phyloP scores from a whole-genome alignment of 2,797 vertebrate genomes.

The Falco columbarius region DNA sequence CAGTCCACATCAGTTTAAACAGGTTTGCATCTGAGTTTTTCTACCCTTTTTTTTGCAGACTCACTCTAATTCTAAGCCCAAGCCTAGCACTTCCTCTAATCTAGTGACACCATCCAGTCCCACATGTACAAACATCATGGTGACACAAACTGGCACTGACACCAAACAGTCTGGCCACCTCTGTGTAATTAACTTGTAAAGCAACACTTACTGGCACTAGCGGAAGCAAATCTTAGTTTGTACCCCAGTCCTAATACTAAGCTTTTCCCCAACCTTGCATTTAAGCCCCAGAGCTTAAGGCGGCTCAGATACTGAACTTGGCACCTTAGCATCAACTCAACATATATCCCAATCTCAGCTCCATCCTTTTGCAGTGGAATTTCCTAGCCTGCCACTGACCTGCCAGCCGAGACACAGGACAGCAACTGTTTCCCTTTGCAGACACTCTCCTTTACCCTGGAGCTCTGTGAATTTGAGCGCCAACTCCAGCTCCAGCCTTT shows the following conservation, averaged over 20 bases:
- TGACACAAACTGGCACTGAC: neutral
- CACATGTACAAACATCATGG: rapidly evolving
- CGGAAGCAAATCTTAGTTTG: neutral
- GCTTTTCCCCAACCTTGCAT: neutral
- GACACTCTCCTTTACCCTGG: neutral
- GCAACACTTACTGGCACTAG: neutral
- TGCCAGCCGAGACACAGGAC: neutral
- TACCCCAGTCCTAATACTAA: neutral
- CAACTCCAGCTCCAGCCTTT: neutral
- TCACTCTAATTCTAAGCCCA: neutral
- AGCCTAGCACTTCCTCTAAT: neutral
- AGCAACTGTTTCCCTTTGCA: neutral
- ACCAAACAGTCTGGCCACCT: neutral
- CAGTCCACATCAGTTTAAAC: neutral
- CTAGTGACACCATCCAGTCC: neutral
- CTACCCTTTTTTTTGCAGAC: neutral
- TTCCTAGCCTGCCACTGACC: neutral
- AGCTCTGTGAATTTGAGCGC: neutral
- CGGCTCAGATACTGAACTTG: neutral
- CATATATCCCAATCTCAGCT: neutral
- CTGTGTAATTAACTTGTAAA: neutral
- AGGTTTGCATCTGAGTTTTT: neutral
- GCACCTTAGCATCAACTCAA: neutral
- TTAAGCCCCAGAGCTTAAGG: neutral
- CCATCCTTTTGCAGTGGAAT: neutral